Evolutionary conservation across 2,888 invertebrate species (phyloP), one percentile per base, ranked within the genome.

Genomic region (Saturnia pavonia): DNA sequence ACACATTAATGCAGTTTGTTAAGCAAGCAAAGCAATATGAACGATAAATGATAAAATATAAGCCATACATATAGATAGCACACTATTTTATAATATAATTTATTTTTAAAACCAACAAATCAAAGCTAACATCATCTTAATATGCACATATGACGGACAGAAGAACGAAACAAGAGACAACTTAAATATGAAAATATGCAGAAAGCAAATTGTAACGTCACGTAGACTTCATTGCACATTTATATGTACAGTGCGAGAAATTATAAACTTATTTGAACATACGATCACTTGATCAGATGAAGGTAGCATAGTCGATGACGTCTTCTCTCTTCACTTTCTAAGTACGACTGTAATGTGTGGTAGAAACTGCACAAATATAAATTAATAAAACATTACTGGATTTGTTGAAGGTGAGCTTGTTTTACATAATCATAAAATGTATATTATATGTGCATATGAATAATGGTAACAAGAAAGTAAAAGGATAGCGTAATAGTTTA

Each of bases 281-380:
- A 94, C 91, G 84, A 89, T 91, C 79, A 85, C 76, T 85, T 82
- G 72, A 89, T 85, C 74, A 89, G 88, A 78, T 91, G 91, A 77
- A 91, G 83, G 88, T 88, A 88, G 90, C 89, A 90, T 76, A 87
- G 85, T 77, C 89, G 88, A 74, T 81, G 88, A 72, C 90, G 86
- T 79, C 89, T 85, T 80, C 88, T 84, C 83, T 91, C 91, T 82
- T 92, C 89, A 76, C 92, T 87, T 80, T 90, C 90, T 93, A 93
- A 88, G 92, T 93, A 92, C 86, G 94, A 91, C 88, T 93, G 92
- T 88, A 91, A 90, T 91, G 92, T 88, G 88, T 90, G 86, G 92
- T 89, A 89, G 93, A 85, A 88, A 88, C 94, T 94, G 92, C 87
- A 85, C 78, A 91, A 88, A 91, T 86, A 87, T 82, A 88, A 90